phyloP scores from a whole-genome alignment of 1,140 invertebrate species.

The Ylistrum balloti region DNA sequence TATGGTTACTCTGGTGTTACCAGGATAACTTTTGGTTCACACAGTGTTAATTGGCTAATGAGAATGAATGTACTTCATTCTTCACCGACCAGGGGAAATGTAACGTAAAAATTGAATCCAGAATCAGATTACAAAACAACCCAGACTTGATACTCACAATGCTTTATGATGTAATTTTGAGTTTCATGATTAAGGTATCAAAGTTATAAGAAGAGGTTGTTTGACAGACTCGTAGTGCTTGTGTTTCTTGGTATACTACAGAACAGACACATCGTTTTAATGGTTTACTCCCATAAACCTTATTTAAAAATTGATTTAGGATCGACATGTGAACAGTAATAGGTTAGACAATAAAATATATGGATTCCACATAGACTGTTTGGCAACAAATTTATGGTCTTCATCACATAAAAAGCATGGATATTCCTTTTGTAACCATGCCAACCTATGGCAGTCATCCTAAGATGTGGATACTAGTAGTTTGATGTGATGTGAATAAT shows the following conservation, averaged over 20 bases:
- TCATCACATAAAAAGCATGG: not conserved
- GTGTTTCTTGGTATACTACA: not conserved
- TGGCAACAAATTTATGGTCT: slow-evolving; percentile 21
- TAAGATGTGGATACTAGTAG: slow-evolving; percentile 11
- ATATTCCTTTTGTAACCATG: slow-evolving; percentile 10
- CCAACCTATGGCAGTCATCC: not conserved
- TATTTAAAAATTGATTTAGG: slow-evolving; percentile 36
- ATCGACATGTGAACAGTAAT: slow-evolving; percentile 10
- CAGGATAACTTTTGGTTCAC: not conserved
- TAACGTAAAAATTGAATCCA: not conserved
- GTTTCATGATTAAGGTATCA: not conserved
- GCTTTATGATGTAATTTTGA: slow-evolving; percentile 35
- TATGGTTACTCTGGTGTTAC: not conserved
- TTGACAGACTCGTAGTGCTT: not conserved
- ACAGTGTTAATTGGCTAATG: not conserved
- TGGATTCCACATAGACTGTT: slow-evolving; percentile 33
- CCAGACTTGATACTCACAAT: not conserved
- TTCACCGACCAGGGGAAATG: not conserved
- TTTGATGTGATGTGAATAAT: slow-evolving; percentile 29
- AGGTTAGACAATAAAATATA: slow-evolving; percentile 36
- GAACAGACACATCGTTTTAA: not conserved
- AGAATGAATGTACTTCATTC: not conserved
- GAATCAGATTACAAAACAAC: not conserved
- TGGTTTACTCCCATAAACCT: not conserved
- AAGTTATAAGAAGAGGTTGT: not conserved